Conservation (phyloP, 2,888 invertebrate species). For the Agelastica alni region DNA sequence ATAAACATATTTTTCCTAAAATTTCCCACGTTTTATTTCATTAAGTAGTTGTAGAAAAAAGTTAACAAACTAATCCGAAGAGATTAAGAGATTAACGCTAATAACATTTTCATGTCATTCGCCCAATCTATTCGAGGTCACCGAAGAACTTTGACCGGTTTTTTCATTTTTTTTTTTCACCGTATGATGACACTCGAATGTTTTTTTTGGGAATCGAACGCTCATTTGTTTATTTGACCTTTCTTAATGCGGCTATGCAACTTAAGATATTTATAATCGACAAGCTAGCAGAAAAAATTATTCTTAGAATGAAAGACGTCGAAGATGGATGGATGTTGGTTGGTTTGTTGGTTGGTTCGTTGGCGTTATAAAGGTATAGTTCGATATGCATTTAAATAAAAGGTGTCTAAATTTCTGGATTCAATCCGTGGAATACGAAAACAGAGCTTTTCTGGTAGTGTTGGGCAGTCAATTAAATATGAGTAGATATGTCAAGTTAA, state of each 20-base stretch:
- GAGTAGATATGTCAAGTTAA: too few relatives aligned
- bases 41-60: slow-evolving; percentile 20
- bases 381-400: too few relatives aligned
- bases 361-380: too few relatives aligned
- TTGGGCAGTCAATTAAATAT: too few relatives aligned
- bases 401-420: too few relatives aligned
- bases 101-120: slow-evolving; percentile 26
- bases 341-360: too few relatives aligned
- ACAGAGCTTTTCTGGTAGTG: too few relatives aligned
- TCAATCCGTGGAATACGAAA: too few relatives aligned
- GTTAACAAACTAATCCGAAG: slow-evolving; percentile 20
- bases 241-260: slow-evolving; percentile 9
- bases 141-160: slow-evolving; percentile 26
- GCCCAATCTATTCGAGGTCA: slow-evolving; percentile 26
- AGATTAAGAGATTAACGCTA: slow-evolving; percentile 24
- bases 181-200: slow-evolving; percentile 8
- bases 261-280: slow-evolving; percentile 1
- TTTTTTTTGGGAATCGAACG: slow-evolving; percentile 12
- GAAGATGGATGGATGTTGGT: too few relatives aligned
- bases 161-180: slow-evolving; percentile 7
- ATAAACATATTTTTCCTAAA: slow-evolving; percentile 5
- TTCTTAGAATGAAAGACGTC: too few relatives aligned
- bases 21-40: slow-evolving; percentile 19
- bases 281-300: neutral
- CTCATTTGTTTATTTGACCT: slow-evolving; percentile 15